These are phyloP conservation scores for Drosophila fuyamai DNA, from an alignment of 1,140 invertebrate genomes.

Conservation along the genomic window DNA sequence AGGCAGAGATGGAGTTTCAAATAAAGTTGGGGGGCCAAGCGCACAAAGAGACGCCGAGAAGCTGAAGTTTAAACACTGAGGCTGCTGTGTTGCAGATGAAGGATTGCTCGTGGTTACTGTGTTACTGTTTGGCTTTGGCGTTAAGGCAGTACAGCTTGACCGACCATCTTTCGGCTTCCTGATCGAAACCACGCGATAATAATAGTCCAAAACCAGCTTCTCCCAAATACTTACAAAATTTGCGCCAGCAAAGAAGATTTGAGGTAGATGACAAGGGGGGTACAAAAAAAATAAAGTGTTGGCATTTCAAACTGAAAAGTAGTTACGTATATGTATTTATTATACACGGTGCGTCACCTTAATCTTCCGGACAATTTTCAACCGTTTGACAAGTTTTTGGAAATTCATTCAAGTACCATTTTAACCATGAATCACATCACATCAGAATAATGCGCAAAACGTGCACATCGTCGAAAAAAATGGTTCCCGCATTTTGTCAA, in stretches of 20 bases:
- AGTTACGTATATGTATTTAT: no score
- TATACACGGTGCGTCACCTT: no score
- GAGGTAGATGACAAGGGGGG: neutral
- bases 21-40: conserved; percentile 21
- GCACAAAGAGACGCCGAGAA: conserved; percentile 15
- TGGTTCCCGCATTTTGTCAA: conserved; percentile 2
- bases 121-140: conserved; percentile 33
- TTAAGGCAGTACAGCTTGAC: conserved; percentile 55
- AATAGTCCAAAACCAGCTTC: conserved; percentile 19
- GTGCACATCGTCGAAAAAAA: neutral
- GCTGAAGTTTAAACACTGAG: conserved; percentile 8
- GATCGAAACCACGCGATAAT: conserved; percentile 43
- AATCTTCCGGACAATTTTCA: neutral
- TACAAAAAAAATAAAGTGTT: neutral
- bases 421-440: conserved; percentile 3
- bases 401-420: neutral
- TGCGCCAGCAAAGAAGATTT: neutral
- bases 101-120: conserved; percentile 33
- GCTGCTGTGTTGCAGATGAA: conserved; percentile 15
- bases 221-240: neutral
- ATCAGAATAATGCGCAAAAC: conserved; percentile 9
- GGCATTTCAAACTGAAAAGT: no score
- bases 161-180: conserved; percentile 51
- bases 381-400: conserved; percentile 2
- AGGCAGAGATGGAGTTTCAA: conserved; percentile 33